A percentile compares a stretch with the other conserved stretches of the same genome.
Conservation (phyloP, 30 jellyfish, hydroid and myxozoan species). For the Sanderia malayensis region DNA sequence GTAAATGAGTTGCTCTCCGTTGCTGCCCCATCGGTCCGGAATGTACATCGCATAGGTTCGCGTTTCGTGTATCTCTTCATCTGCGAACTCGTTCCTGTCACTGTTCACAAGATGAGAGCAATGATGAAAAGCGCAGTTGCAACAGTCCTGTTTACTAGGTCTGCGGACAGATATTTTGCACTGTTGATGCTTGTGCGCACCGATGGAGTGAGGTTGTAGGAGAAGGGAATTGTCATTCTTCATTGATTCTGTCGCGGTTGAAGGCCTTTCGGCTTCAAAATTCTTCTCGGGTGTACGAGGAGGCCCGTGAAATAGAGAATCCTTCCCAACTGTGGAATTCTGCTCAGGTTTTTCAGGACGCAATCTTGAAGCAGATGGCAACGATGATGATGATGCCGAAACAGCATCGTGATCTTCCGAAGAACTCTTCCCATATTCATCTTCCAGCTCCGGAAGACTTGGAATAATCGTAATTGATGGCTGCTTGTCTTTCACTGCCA, state of each 20-base stretch:
- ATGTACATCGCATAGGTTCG: constrained; percentile 42
- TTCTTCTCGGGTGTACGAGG: too few relatives aligned
- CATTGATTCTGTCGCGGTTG: too few relatives aligned
- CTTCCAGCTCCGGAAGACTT: background rate
- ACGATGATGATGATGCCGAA: background rate
- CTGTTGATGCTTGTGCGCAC: background rate
- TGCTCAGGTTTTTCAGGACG: too few relatives aligned
- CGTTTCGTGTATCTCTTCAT: constrained; percentile 20
- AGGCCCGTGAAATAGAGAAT: too few relatives aligned
- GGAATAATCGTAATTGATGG: background rate
- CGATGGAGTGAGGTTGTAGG: background rate
- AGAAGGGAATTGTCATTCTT: background rate
- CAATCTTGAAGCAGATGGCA: background rate
- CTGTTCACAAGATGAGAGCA: too few relatives aligned
- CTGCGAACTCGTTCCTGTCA: background rate
- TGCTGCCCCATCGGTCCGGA: constrained; percentile 41
- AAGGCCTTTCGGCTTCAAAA: too few relatives aligned
- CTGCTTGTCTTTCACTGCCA: background rate
- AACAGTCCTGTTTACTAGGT: background rate
- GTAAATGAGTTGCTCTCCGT: constrained; percentile 39
- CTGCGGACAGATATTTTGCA: background rate
- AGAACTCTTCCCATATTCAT: background rate
- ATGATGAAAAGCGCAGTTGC: background rate
- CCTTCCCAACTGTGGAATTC: background rate
- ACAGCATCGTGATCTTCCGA: background rate